Evolutionary conservation across 2,797 vertebrate genomes (phyloP).

Genomic region (Garrulus glandarius): DNA sequence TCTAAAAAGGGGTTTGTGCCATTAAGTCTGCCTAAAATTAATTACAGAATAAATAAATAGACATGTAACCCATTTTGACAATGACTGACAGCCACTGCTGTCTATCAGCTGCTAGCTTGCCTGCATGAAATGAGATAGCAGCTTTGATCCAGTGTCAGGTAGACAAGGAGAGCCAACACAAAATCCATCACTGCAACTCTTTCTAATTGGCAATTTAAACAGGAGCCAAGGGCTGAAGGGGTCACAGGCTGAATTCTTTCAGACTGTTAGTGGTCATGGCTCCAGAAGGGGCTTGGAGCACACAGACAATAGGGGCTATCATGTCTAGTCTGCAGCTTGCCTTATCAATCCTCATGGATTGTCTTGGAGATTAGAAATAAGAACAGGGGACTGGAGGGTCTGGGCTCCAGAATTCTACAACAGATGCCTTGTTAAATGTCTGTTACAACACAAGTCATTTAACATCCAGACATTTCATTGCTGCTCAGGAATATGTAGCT

Average conservation of each 20-base stretch:
- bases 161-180: neutral
- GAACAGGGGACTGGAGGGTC: neutral
- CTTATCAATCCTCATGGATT: neutral
- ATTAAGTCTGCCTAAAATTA: neutral
- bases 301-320: neutral
- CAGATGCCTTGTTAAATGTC: neutral
- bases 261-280: neutral
- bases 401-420: neutral
- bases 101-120: slow-evolving; percentile 2
- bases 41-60: slow-evolving; percentile 21
- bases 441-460: neutral
- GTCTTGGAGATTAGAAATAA: neutral
- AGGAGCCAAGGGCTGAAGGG: neutral
- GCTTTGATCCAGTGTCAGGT: slow-evolving; percentile 1
- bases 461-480: neutral
- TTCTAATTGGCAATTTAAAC: slow-evolving; percentile 32
- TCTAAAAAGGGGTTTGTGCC: neutral
- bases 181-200: neutral
- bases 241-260: neutral
- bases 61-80: neutral
- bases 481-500: neutral
- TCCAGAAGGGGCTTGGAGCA: neutral
- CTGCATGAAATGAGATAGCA: neutral
- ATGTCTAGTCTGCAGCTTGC: neutral
- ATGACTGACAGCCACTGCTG: neutral